Evolutionary conservation across 2,888 invertebrate genomes (phyloP), one percentile per base, ranked within the genome.

Genomic region (Harpalus rufipes): DNA sequence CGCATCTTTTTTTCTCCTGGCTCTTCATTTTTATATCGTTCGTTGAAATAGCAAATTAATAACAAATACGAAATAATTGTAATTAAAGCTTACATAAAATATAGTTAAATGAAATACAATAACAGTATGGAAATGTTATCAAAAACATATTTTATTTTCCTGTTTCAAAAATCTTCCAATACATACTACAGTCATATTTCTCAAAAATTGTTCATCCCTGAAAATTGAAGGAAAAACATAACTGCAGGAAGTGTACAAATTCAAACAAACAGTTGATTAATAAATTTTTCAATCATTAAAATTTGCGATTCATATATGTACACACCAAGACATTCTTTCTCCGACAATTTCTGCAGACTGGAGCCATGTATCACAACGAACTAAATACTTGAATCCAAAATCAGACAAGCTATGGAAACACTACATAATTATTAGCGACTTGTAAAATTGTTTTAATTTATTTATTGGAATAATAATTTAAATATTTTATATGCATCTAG

Each of bases 71-170:
- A 74, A 74, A 74, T 41, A 41, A 74, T 14, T 78, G 56, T 56
- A 56, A 74, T 74, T 74, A 78, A 78, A 78, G 78, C 78, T 78
- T 58, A 78, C 58, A 78, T 58, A 78, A 78, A 74, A 51, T 58
- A 74, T 44, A 74, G 14, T 68, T 39, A 68, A 68, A 68, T 25
- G 68, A 41, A 74, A 83, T 83, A 61, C 59, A 84, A 84, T 78
- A 63, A 84, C 41, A 84, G 65, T 84, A 79, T 79, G 65, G 63
- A 74, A 84, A 65, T 85, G 85, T 85, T 85, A 85, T 85, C 85
- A 85, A 85, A 85, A 85, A 85, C 85, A 85, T 85, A 85, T 85
- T 85, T 83, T 85, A 85, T 85, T 85, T 78, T 85, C 72, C 85
- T 85, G 80, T 58, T 80, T 80, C 79, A 85, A 80, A 85, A 68